Evolutionary conservation across 2,113 vertebrate species (phyloP).

Genomic region (Mirza zaza): DNA sequence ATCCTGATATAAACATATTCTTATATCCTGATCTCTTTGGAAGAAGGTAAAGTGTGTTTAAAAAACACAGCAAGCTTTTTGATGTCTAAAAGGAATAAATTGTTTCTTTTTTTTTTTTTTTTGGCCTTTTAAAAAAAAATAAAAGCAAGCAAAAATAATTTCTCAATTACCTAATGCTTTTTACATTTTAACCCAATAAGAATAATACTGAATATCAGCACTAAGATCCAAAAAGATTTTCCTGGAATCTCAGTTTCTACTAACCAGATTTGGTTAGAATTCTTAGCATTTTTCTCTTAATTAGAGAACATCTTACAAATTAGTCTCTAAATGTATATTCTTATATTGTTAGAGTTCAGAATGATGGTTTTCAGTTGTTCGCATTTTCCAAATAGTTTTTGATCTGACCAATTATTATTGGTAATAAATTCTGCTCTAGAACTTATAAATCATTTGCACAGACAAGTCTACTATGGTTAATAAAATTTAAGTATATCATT

Average conservation of each 20-base stretch:
- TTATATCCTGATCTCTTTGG: not conserved
- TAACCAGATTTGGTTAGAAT: not conserved
- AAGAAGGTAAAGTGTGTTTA: not conserved
- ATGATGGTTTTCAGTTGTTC: slow-evolving; percentile 23
- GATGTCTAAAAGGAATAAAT: too few relatives aligned
- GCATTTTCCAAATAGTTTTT: slow-evolving; percentile 12
- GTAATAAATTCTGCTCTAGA: slow-evolving; percentile 7
- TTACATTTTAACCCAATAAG: not conserved
- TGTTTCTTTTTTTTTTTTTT: too few relatives aligned
- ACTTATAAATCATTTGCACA: not conserved
- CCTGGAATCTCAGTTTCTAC: not conserved
- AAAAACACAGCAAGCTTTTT: too few relatives aligned
- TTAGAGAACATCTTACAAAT: slow-evolving; percentile 11
- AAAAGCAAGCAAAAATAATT: slow-evolving; percentile 4
- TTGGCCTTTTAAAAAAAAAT: too few relatives aligned
- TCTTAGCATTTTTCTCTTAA: not conserved
- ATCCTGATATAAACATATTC: not conserved
- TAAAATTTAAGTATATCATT: not conserved
- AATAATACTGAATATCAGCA: slow-evolving; percentile 22
- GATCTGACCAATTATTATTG: not conserved
- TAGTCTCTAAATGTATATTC: not conserved
- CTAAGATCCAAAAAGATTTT: slow-evolving; percentile 7
- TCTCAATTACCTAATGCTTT: not conserved
- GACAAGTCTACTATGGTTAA: not conserved
- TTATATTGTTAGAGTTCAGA: not conserved